Base-by-base conservation (phyloP, 2,888 invertebrate genomes). In the Agrochola circellaris region DNA sequence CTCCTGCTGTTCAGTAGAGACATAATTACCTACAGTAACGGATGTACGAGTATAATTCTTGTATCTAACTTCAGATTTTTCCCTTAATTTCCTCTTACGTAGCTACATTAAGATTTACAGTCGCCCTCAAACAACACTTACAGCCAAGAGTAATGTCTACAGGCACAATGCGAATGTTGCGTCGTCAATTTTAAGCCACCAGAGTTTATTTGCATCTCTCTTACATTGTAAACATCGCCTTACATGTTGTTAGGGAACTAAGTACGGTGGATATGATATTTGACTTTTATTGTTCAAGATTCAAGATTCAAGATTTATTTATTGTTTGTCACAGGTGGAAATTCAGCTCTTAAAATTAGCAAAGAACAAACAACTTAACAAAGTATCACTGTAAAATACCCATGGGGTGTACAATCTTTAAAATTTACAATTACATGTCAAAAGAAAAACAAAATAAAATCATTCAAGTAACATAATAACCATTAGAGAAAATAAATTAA, bases 171-270 rank as follows among this genome's bases (percentile, higher is more conserved):
- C 60, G 79, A 85, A 82, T 86, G 86, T 84, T 86, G 79, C 81
- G 81, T 86, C 92, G 90, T 90, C 91, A 90, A 90, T 92, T 92
- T 89, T 88, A 88, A 88, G 86, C 87, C 85, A 83, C 78, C 86
- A 70, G 78, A 88, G 88, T 92, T 90, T 93, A 93, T 93, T 93
- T 93, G 92, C 91, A 88, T 89, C 89, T 88, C 89, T 88, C 90
- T 88, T 83, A 88, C 74, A 89, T 86, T 91, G 90, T 92, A 92
- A 92, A 93, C 93, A 93, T 86, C 74, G 89, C 87, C 87, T 88
- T 87, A 89, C 87, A 86, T 79, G 81, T 68, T 70, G 64, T 26
- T 42, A 11, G 20, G 48, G 84, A 81, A 45, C 68, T 1, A 15
- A 0, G 17, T 1, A 13, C 17, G 38, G 1, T 60, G 87, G 87